Conservation (phyloP, 2,113 vertebrate species). For the Salminus brasiliensis region DNA sequence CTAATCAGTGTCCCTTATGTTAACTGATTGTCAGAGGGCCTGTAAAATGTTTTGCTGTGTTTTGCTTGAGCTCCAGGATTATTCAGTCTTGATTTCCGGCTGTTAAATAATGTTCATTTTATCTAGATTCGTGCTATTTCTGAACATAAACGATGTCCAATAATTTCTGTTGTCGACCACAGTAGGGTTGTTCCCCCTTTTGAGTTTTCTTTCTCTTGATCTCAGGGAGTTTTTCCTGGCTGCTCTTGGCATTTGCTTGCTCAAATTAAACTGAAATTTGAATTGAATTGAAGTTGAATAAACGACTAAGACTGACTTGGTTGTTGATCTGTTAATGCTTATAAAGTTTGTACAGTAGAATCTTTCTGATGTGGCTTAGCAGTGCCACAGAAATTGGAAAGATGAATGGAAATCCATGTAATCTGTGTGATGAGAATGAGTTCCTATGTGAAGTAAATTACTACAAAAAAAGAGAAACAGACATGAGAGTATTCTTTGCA, state of each 20-base stretch:
- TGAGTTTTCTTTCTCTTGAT: too few species aligned
- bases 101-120: too few species aligned
- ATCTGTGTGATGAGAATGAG: not conserved
- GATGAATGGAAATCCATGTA: not conserved
- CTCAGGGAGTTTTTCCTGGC: too few species aligned
- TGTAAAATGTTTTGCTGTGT: not conserved
- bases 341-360: not conserved
- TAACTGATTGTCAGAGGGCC: not conserved
- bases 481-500: too few species aligned
- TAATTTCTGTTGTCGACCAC: too few species aligned
- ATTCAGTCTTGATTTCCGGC: not conserved
- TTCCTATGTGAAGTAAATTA: not conserved
- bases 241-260: too few species aligned
- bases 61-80: not conserved
- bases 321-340: not conserved
- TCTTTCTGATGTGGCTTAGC: not conserved
- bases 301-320: not conserved
- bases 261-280: too few species aligned
- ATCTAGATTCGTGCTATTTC: too few species aligned
- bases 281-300: too few species aligned
- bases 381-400: constrained; percentile 6
- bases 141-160: too few species aligned
- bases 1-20: constrained; percentile 9
- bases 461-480: too few species aligned
- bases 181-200: too few species aligned